phyloP scores from a whole-genome alignment of 2,113 vertebrate species.

The Lycaon pictus region DNA sequence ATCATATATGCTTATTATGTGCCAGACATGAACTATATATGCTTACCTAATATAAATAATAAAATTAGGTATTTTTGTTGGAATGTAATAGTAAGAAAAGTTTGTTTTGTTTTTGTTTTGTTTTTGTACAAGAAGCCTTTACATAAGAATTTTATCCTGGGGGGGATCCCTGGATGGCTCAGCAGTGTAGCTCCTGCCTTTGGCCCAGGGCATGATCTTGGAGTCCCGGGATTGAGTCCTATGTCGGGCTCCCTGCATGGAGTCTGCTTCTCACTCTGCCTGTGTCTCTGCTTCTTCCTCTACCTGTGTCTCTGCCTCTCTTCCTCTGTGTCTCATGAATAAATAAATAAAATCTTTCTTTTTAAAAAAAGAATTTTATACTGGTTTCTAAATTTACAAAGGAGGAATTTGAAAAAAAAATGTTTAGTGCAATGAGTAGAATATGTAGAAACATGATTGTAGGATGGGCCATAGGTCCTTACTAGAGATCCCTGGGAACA shows the following conservation, averaged over 20 bases:
- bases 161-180: too few species aligned
- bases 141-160: too few species aligned
- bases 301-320: too few species aligned
- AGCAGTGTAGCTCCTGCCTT: too few species aligned
- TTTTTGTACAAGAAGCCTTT: not conserved
- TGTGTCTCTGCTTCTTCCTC: too few species aligned
- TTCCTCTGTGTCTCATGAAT: too few species aligned
- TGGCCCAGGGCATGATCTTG: too few species aligned
- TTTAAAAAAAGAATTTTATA: not conserved
- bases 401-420: not conserved
- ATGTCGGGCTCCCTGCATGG: too few species aligned
- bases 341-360: too few species aligned
- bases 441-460: too few species aligned
- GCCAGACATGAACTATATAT: not conserved
- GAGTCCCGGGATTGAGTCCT: too few species aligned
- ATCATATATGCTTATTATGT: not conserved
- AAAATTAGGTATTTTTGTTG: slow-evolving; percentile 5
- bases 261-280: too few species aligned
- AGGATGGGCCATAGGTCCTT: not conserved
- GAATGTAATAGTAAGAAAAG: not conserved
- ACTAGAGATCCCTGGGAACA: not conserved
- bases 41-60: not conserved
- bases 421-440: not conserved
- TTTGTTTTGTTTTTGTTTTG: not conserved
- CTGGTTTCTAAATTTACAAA: slow-evolving; percentile 16